These are phyloP conservation scores for Andrena trimmerana DNA, from an alignment of 2,888 invertebrate species.

Conservation along the genomic window DNA sequence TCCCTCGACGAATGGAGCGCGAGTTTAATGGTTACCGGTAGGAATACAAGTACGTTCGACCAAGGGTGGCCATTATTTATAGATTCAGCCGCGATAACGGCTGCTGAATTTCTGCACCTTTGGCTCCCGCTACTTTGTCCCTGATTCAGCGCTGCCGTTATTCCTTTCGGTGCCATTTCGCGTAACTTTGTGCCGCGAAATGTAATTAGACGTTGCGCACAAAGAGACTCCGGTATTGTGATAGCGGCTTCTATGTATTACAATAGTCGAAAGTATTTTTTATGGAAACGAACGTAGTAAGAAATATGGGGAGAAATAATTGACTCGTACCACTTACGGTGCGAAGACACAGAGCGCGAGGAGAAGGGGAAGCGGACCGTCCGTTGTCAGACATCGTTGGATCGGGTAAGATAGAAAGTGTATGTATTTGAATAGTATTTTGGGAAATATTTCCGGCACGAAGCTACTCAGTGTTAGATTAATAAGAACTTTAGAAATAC, in stretches of 20 bases:
- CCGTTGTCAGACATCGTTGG: conserved; percentile 1
- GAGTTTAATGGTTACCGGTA: conserved; percentile 69
- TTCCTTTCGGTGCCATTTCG: conserved; percentile 7
- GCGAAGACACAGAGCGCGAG: background rate
- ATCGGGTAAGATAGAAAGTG: background rate
- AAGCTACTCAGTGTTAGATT: too few species aligned
- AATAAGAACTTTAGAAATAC: too few species aligned
- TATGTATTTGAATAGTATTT: background rate
- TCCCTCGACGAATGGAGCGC: conserved; percentile 68
- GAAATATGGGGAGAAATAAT: background rate
- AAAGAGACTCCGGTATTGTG: background rate
- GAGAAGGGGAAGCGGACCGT: background rate
- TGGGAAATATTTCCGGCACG: too few species aligned
- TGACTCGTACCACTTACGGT: background rate
- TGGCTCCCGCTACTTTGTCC: conserved; percentile 13
- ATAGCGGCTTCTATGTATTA: background rate
- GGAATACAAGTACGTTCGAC: conserved; percentile 45
- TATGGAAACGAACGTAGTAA: background rate
- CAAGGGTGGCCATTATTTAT: conserved; percentile 60
- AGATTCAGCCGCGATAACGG: conserved; percentile 36
- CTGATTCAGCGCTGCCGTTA: conserved; percentile 20
- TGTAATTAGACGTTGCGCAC: conserved; percentile 16
- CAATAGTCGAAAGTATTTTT: background rate
- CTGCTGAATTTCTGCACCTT: conserved; percentile 26
- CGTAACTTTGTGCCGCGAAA: background rate